A percentile compares a stretch with the other conserved stretches of the same genome.
phyloP scores from a whole-genome alignment of 2,888 invertebrate genomes.

The Orthosia gothica region DNA sequence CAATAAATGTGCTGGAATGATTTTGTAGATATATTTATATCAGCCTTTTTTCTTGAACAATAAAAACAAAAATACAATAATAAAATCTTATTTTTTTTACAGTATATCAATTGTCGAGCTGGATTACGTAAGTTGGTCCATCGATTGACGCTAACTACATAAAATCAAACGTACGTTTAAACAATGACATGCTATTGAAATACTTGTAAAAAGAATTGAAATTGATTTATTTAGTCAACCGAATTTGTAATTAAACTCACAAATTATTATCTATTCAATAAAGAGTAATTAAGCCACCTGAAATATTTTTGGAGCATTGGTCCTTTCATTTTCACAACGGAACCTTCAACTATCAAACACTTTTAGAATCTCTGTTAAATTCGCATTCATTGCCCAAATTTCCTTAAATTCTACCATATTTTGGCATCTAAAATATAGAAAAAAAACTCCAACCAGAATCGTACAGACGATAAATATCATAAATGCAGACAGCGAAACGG shows the following conservation, averaged over 20 bases:
- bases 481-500: conserved; percentile 81
- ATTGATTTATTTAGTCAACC: no score
- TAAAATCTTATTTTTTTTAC: background rate
- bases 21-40: no score
- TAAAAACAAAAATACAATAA: no score
- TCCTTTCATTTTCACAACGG: no score
- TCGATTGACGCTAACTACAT: background rate
- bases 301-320: no score
- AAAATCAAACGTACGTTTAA: background rate
- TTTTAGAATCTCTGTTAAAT: background rate
- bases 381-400: background rate
- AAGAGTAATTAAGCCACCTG: no score
- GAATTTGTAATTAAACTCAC: no score
- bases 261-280: no score
- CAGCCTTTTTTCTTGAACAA: no score
- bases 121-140: background rate
- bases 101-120: rapidly evolving
- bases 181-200: background rate
- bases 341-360: background rate
- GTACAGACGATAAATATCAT: conserved; percentile 78
- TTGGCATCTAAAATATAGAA: conserved; percentile 51
- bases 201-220: no score
- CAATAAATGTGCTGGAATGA: no score
- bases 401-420: conserved; percentile 35
- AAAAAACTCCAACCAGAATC: conserved; percentile 54